phyloP scores from a whole-genome alignment of 2,113 vertebrate genomes.

The Archocentrus centrarchus region DNA sequence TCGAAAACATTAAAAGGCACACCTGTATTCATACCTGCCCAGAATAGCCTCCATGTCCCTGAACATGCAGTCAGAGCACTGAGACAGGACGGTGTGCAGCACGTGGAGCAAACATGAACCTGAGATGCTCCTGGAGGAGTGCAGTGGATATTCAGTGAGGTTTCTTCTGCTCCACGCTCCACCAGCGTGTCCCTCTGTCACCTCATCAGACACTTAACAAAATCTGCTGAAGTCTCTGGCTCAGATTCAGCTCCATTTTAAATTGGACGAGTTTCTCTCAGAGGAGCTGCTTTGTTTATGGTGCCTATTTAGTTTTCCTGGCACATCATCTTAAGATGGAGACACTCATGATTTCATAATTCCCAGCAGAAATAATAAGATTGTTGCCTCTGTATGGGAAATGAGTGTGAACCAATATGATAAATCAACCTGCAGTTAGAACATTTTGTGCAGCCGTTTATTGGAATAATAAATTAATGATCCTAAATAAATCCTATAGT shows the following conservation, averaged over 20 bases:
- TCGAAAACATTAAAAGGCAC: background rate
- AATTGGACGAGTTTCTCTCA: background rate
- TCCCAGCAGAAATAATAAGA: background rate
- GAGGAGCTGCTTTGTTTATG: background rate
- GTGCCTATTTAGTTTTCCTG: background rate
- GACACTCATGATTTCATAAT: too few species aligned
- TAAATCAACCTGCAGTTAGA: background rate
- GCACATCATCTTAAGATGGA: too few species aligned
- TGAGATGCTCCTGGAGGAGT: background rate
- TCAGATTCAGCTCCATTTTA: background rate
- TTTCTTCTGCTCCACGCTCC: background rate
- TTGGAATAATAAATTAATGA: background rate
- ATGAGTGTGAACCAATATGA: background rate
- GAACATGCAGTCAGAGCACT: background rate
- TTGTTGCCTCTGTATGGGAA: background rate
- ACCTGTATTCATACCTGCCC: background rate
- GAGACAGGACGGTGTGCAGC: fast-evolving
- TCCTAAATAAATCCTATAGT: background rate
- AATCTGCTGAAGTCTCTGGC: fast-evolving
- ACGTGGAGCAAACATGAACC: background rate
- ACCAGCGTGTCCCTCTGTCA: background rate
- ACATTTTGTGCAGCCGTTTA: background rate
- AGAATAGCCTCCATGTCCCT: background rate
- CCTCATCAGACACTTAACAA: background rate
- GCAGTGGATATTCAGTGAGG: background rate